Evolutionary conservation across 2,113 vertebrate genomes (phyloP).

Genomic region (Semicossyphus pulcher): DNA sequence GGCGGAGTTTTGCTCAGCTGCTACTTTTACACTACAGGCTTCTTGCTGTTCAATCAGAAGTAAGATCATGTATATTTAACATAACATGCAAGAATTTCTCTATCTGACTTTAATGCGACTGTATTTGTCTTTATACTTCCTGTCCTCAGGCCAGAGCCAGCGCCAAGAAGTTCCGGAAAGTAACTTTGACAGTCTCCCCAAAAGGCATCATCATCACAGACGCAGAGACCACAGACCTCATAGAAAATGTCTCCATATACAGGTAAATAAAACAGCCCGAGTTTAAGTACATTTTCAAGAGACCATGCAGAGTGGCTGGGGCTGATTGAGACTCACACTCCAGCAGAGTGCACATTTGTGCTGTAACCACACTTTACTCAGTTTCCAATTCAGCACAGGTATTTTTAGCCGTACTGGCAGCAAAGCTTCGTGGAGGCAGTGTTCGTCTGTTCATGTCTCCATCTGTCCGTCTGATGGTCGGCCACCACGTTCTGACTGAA

Average conservation of each 20-base stretch:
- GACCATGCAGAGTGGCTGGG: not conserved
- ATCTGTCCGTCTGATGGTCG: not conserved
- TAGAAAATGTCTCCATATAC: constrained; percentile 93
- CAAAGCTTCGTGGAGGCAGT: too few species aligned
- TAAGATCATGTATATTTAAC: too few species aligned
- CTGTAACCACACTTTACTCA: not conserved
- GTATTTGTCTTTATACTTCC: constrained; percentile 15
- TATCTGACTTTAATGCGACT: not conserved
- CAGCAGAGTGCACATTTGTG: not conserved
- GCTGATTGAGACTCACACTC: not conserved
- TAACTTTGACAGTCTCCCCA: constrained; percentile 89
- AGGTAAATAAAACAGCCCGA: constrained; percentile 72
- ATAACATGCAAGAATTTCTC: constrained; percentile 6
- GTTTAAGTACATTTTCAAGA: not conserved
- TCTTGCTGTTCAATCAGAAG: constrained; percentile 15
- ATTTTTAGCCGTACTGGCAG: not conserved
- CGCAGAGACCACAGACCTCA: constrained; percentile 86
- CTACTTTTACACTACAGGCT: not conserved
- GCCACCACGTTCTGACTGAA: not conserved
- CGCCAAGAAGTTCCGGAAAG: constrained; percentile 91
- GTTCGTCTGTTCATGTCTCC: not conserved
- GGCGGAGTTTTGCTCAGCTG: constrained; percentile 8
- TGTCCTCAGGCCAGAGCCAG: constrained; percentile 86
- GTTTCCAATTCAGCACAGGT: not conserved
- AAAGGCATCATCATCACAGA: constrained; percentile 91